Conservation (phyloP, 1,140 invertebrate genomes). For the Pachyrhynchus sulphureomaculatus region DNA sequence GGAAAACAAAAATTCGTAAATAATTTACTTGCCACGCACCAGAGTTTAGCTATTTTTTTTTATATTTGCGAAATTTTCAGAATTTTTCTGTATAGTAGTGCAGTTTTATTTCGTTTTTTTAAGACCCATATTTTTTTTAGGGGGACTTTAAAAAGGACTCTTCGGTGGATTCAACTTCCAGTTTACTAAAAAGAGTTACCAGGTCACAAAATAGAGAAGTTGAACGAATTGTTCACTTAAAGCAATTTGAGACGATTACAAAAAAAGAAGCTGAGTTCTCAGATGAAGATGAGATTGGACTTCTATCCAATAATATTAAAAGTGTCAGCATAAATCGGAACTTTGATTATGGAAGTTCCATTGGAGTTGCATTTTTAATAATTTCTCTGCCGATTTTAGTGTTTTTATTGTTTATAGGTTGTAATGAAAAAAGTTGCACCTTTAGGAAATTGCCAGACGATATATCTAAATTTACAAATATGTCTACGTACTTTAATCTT, state of each 20-base stretch:
- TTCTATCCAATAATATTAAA: constrained; percentile 2
- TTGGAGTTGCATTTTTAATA: constrained; percentile 45
- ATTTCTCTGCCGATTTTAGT: constrained; percentile 39
- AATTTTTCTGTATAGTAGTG: no score
- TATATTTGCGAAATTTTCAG: no score
- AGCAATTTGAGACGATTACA: constrained; percentile 34
- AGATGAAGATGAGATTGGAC: constrained; percentile 49
- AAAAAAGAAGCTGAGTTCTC: constrained; percentile 50
- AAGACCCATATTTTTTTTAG: constrained; percentile 14
- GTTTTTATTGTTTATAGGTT: constrained; percentile 48
- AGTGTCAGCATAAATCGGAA: constrained; percentile 35
- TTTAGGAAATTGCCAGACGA: constrained; percentile 42
- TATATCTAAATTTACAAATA: constrained; percentile 38
- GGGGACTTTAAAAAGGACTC: constrained; percentile 2
- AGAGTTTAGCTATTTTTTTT: no score
- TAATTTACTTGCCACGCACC: no score
- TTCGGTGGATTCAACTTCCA: constrained; percentile 13
- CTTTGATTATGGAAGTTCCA: constrained; percentile 49
- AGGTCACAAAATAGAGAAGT: constrained; percentile 35
- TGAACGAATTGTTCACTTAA: constrained; percentile 43
- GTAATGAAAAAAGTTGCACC: constrained; percentile 46
- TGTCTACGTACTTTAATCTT: constrained; percentile 47
- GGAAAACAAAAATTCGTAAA: no score
- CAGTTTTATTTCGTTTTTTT: no score
- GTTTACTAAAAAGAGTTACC: constrained; percentile 25